A percentile compares a stretch with the other conserved stretches of the same genome.
phyloP scores from a whole-genome alignment of 2,113 vertebrate genomes.

The Hemichromis elongatus region DNA sequence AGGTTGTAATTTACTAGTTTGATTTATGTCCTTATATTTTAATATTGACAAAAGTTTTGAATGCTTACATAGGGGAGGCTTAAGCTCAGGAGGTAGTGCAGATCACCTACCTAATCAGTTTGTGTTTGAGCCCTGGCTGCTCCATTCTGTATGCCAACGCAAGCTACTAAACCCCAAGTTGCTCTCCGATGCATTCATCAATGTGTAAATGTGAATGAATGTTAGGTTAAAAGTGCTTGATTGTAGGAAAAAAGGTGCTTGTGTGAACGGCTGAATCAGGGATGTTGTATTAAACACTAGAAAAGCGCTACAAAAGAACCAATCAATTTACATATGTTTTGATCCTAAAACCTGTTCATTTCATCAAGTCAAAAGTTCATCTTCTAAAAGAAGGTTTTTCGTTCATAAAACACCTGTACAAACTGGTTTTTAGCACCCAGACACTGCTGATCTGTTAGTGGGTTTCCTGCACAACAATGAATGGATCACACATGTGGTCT shows the following conservation, averaged over 20 bases:
- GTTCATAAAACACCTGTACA: not conserved
- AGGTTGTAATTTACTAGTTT: not conserved
- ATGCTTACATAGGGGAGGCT: accelerated
- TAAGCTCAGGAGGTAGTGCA: not conserved
- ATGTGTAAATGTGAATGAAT: not conserved
- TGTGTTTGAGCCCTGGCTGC: accelerated
- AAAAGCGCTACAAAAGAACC: not conserved
- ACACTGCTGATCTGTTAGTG: not conserved
- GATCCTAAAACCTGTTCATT: not conserved
- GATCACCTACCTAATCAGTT: not conserved
- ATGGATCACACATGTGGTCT: not conserved
- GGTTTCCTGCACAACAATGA: not conserved
- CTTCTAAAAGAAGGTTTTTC: not conserved
- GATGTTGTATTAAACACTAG: not conserved
- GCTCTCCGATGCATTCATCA: not conserved
- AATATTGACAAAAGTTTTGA: not conserved
- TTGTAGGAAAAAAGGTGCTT: not conserved
- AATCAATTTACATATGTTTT: not conserved
- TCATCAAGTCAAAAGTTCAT: not conserved
- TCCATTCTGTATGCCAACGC: not conserved
- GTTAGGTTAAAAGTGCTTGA: not conserved
- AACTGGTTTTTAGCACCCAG: not conserved
- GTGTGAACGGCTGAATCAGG: not conserved
- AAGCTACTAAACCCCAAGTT: not conserved
- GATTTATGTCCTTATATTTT: not conserved